Base-by-base conservation (phyloP, 2,797 vertebrate genomes). In the Manis javanica region DNA sequence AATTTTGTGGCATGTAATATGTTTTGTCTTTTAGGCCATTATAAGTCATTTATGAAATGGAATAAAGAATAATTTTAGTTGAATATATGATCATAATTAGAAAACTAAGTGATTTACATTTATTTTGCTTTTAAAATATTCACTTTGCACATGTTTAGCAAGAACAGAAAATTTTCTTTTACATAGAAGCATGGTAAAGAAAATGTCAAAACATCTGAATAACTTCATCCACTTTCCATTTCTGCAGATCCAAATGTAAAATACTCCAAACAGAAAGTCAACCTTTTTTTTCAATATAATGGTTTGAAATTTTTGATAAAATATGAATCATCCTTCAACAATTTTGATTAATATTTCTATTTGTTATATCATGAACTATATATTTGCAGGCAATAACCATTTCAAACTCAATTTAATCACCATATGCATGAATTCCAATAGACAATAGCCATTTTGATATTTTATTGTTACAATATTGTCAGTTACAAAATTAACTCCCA, bases 181-280 rank as follows among this genome's bases (percentile, higher is more conserved):
- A 57, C 46, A 21, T 4, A 19, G 10, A 68, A 39, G 46, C 23
- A 88, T 59, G 31, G 10, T 9, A 88, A 91, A 23, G 23, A 68
- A 49, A 64, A 63, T 74, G 57, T 63, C 39, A 79, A 72, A 84
- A 94, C 21, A 91, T 79, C 34, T 84, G 53, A 85, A 77, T 93
- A 66, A 84, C 14, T 93, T 77, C 34, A 74, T 81, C 21, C 14
- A 75, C 57, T 86, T 81, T 71, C 34, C 31, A 57, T 81, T 89
- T 71, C 31, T 92, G 26, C 4, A 71, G 15, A 63, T 85, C 10
- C 14, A 31, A 79, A 31, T 64, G 18, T 69, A 57, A 49, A 68
- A 79, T 91, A 89, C 75, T 68, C 34, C 79, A 10, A 79, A 81
- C 6, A 46, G 53, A 49, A n/a, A 68, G 29, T 69, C 37, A 83